Base-by-base conservation (phyloP, 2,888 invertebrate genomes). In the Geotrupes spiniger region DNA sequence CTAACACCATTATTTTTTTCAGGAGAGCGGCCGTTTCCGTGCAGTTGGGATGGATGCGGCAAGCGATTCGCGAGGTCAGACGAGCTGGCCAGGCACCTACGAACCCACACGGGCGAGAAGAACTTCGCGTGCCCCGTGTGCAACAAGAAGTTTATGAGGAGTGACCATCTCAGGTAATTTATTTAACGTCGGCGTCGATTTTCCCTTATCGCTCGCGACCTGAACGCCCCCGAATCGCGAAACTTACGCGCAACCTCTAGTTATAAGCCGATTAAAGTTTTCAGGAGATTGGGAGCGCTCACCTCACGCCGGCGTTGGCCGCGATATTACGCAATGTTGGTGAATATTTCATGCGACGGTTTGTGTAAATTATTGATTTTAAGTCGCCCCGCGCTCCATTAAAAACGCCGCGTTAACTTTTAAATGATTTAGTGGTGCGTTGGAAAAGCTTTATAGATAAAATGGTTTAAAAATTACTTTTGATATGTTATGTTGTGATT, bases 71-170 rank as follows among this genome's bases (percentile, higher is more conserved):
- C 83, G 2, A 72, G 83, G 46, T 82, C 82, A 9, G 83, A 83
- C 64, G 83, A 83, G 63, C 66, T 83, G 36, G 81, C 82, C 1
- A 70, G 83, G 48, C 83, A 83, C 67, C 76, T 76, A 44, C 68
- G 82, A 31, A 83, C 82, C 25, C 83, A 83, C 66, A 83, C 83
- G 8, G 83, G 82, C 4, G 82, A 83, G 63, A 83, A 83, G 71
- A 80, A 80, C 61, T 83, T 83, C 64, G 70, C 73, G 15, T 83
- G 83, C 66, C 80, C 81, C 1, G 76, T 81, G 38, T 83, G 83
- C 70, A 76, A 76, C 59, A 81, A 81, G 66, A 76, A 80, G 56
- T 83, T 83, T 64, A 83, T 82, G 82, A 71, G 83, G 49, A 81
- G 81, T 57, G 82, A 83, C 63, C 83, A 83, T 64, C 75, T 83